Evolutionary conservation across 1,140 invertebrate genomes (phyloP).

Genomic region (Mya arenaria): DNA sequence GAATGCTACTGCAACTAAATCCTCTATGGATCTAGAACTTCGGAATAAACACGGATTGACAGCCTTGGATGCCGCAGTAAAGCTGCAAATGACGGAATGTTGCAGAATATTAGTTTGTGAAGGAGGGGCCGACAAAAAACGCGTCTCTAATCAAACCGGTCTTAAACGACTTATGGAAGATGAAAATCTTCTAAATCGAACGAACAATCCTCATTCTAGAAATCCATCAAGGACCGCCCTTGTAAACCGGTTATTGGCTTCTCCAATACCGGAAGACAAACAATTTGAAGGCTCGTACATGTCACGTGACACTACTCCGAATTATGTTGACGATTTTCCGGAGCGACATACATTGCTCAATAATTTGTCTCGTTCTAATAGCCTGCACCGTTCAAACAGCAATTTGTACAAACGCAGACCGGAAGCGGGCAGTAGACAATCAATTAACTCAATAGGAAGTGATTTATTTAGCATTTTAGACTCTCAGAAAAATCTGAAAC

Average conservation of each 20-base stretch:
- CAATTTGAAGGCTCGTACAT: conserved; percentile 50
- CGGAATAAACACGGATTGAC: conserved; percentile 38
- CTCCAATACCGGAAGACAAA: conserved; percentile 43
- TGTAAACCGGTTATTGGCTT: conserved; percentile 20
- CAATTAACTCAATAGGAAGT: too few relatives aligned
- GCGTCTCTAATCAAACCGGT: conserved; percentile 52
- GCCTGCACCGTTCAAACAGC: conserved; percentile 40
- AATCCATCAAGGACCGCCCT: conserved; percentile 23
- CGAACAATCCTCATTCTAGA: conserved; percentile 41
- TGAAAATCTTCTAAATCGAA: conserved; percentile 26
- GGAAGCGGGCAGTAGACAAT: conserved; percentile 18
- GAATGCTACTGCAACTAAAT: conserved; percentile 17
- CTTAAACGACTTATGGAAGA: conserved; percentile 45
- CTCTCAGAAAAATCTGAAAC: conserved; percentile 39
- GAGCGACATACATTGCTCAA: neutral
- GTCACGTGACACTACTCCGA: conserved; percentile 51
- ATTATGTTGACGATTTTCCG: conserved; percentile 24
- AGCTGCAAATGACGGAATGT: conserved; percentile 45
- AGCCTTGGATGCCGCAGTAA: conserved; percentile 47
- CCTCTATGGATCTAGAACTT: conserved; percentile 16
- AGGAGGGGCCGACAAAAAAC: conserved; percentile 43
- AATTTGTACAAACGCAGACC: conserved; percentile 40
- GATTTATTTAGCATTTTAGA: conserved; percentile 32
- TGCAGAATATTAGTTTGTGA: conserved; percentile 54
- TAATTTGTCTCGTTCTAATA: conserved; percentile 31